A percentile compares a stretch with the other conserved stretches of the same genome.
These are phyloP conservation scores for Diphyllodes magnificus DNA, from an alignment of 2,113 vertebrate genomes.

Conservation along the genomic window DNA sequence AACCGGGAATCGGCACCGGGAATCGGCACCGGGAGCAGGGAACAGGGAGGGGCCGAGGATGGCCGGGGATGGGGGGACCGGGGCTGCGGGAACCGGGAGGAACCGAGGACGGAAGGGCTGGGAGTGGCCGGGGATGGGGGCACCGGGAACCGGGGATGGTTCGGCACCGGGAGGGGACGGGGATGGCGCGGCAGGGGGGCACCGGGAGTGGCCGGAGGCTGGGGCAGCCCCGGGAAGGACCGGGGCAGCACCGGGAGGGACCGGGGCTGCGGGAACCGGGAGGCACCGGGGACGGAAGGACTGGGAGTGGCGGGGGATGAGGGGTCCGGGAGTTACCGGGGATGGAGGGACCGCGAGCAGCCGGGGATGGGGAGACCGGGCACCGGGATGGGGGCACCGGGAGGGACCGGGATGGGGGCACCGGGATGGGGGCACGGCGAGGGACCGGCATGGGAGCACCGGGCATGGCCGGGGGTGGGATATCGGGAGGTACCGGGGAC, in stretches of 20 bases:
- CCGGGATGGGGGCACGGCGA: background rate
- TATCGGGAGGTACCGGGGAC: background rate
- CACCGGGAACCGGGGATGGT: background rate
- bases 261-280: background rate
- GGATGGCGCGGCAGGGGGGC: background rate
- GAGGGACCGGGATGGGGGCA: background rate
- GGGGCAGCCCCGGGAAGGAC: background rate
- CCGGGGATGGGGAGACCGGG: too few relatives aligned
- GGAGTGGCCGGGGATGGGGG: background rate
- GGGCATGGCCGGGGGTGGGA: background rate
- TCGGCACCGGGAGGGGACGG: background rate
- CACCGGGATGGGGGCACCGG: background rate
- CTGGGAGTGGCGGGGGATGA: background rate
- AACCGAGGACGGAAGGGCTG: background rate
- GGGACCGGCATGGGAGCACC: background rate
- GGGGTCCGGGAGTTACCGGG: background rate
- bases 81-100: background rate
- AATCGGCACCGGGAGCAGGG: background rate
- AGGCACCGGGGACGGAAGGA: background rate
- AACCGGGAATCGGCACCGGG: background rate
- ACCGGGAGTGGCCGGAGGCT: background rate
- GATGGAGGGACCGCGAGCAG: background rate
- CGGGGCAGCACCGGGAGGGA: background rate
- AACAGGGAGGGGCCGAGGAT: background rate
- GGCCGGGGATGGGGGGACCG: background rate